These are phyloP conservation scores for Stigmatopora argus DNA, from an alignment of 2,113 vertebrate species.

Conservation along the genomic window DNA sequence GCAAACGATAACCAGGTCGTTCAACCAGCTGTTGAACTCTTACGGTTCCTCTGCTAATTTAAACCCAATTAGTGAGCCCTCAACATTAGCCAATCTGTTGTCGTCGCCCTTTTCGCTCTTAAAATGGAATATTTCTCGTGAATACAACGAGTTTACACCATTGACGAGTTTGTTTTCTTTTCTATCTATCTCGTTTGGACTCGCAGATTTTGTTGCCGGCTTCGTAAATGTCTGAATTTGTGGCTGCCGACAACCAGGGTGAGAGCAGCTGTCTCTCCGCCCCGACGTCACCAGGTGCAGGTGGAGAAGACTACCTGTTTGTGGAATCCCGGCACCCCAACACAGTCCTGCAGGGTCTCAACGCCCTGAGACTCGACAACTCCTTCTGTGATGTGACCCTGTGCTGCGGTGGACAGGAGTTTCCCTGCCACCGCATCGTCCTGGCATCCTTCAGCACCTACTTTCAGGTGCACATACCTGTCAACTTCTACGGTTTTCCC, in stretches of 20 bases:
- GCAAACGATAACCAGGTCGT: neutral
- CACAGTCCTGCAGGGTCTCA: conserved; percentile 74
- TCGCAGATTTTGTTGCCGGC: conserved; percentile 24
- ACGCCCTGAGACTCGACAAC: conserved; percentile 73
- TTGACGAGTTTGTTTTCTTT: neutral
- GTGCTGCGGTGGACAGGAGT: conserved; percentile 77
- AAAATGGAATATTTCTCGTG: conserved; percentile 10
- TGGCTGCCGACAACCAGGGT: conserved; percentile 42
- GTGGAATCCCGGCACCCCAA: conserved; percentile 68
- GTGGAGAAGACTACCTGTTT: conserved; percentile 72
- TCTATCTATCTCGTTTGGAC: neutral
- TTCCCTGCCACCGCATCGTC: conserved; percentile 76
- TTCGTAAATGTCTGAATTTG: conserved; percentile 64
- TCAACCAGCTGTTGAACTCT: neutral
- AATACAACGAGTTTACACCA: neutral
- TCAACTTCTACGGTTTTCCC: too few relatives aligned
- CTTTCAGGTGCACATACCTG: conserved; percentile 69
- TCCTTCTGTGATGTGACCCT: conserved; percentile 78
- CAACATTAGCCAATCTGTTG: conserved; percentile 9
- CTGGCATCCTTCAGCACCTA: conserved; percentile 78
- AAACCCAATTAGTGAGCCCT: conserved; percentile 51
- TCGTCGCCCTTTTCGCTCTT: conserved; percentile 9
- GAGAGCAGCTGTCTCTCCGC: conserved; percentile 17
- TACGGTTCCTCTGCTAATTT: neutral
- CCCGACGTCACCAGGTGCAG: conserved; percentile 43